phyloP scores from a whole-genome alignment of 2,797 vertebrate species.

The Brachymystax lenok region DNA sequence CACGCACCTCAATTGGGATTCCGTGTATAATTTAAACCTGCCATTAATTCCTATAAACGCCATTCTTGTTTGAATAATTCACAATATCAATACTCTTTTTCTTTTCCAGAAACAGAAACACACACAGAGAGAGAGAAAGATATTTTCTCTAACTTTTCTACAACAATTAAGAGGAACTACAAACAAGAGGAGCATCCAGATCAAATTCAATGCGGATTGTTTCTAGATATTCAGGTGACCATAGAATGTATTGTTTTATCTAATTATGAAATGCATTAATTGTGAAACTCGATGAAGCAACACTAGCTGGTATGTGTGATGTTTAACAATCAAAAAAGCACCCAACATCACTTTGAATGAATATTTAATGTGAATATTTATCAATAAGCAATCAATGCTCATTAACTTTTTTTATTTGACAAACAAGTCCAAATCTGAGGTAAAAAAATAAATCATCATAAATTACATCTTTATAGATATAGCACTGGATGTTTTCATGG shows the following conservation, averaged over 20 bases:
- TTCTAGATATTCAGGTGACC: neutral
- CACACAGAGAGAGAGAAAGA: no score
- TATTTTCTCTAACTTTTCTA: no score
- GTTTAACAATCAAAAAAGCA: constrained; percentile 14
- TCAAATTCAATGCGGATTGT: neutral
- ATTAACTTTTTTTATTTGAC: constrained; percentile 81
- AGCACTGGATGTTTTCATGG: constrained; percentile 99
- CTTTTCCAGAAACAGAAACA: neutral
- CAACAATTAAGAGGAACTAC: no score
- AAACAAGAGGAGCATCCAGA: neutral
- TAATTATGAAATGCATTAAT: neutral
- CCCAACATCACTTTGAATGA: constrained; percentile 57
- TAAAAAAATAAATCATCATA: constrained; percentile 99
- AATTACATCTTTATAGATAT: constrained; percentile 97
- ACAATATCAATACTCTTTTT: no score
- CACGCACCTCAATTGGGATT: neutral
- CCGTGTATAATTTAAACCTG: neutral
- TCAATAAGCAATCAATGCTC: constrained; percentile 94
- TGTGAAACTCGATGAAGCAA: neutral
- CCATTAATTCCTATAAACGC: neutral
- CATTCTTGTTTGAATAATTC: neutral
- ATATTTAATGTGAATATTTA: constrained; percentile 90
- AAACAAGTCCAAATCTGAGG: constrained; percentile 87
- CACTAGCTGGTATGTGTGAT: neutral
- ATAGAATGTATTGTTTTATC: neutral